phyloP scores from a whole-genome alignment of 1,140 invertebrate genomes.

The Pseudomyrmex concolor region DNA sequence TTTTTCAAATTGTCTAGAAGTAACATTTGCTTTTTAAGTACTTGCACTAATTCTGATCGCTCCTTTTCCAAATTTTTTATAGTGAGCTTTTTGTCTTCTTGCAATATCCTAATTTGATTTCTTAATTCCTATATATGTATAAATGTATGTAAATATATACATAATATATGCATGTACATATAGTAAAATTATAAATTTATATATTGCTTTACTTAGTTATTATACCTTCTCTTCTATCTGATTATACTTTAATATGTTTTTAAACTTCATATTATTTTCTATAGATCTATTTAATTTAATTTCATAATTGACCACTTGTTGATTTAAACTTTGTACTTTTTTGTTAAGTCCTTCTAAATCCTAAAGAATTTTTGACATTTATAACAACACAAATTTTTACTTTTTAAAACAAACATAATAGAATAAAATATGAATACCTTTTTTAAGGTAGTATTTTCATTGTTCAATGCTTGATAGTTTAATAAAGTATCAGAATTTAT shows the following conservation, averaged over 20 bases:
- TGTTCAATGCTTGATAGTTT: slow-evolving; percentile 79
- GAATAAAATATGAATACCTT: slow-evolving; percentile 76
- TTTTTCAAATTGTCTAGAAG: slow-evolving; percentile 86
- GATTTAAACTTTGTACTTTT: slow-evolving; percentile 81
- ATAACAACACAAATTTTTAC: slow-evolving; percentile 38
- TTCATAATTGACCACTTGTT: slow-evolving; percentile 79
- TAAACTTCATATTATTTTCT: slow-evolving; percentile 84
- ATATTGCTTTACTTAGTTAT: background rate
- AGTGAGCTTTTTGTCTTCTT: slow-evolving; percentile 79
- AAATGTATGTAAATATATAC: background rate
- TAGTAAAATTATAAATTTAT: background rate
- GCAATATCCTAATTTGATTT: slow-evolving; percentile 81
- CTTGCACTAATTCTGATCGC: slow-evolving; percentile 83
- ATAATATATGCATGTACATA: background rate
- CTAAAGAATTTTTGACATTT: slow-evolving; percentile 63
- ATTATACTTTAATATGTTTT: slow-evolving; percentile 78
- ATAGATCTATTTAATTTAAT: slow-evolving; percentile 82
- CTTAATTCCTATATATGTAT: slow-evolving; percentile 81
- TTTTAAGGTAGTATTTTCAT: slow-evolving; percentile 82
- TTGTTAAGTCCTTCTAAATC: slow-evolving; percentile 84
- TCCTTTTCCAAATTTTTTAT: slow-evolving; percentile 84
- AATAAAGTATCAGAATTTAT: slow-evolving; percentile 72
- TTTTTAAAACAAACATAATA: slow-evolving; percentile 21
- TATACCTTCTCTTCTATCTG: slow-evolving; percentile 85
- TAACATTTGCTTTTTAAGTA: slow-evolving; percentile 85